These are phyloP conservation scores for Epizoanthus rinbou DNA, from an alignment of 92 coral and sea anemone species.

Conservation along the genomic window DNA sequence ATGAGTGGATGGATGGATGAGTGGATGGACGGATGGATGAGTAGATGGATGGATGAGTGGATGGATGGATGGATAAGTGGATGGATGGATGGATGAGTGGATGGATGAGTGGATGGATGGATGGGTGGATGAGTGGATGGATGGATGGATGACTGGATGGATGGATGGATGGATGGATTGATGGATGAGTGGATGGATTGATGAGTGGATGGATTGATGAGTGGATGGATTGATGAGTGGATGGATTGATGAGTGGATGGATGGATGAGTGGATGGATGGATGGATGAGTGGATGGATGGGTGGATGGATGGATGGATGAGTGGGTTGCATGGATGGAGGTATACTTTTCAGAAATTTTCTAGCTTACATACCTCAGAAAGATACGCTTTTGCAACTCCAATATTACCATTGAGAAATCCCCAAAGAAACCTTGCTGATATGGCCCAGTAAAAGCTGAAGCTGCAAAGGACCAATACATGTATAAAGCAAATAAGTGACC, in stretches of 20 bases:
- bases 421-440: conserved; percentile 35
- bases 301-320: too few species aligned
- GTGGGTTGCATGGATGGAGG: too few species aligned
- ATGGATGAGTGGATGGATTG: neutral
- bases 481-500: neutral
- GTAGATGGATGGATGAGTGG: too few species aligned
- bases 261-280: too few species aligned
- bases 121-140: neutral
- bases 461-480: neutral
- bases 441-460: conserved; percentile 16
- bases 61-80: too few species aligned
- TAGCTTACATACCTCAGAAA: conserved; percentile 17
- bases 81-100: neutral
- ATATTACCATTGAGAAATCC: conserved; percentile 40
- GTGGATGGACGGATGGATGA: too few species aligned
- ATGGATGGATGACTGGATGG: neutral
- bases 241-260: neutral
- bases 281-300: too few species aligned
- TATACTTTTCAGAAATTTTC: too few species aligned
- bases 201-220: neutral
- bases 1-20: neutral
- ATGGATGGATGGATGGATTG: neutral
- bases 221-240: neutral
- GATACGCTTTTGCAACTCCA: conserved; percentile 34
- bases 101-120: neutral